A percentile compares a stretch with the other conserved stretches of the same genome.
Evolutionary conservation across 2,888 invertebrate species (phyloP).

Genomic region (Meiosimyza platycephala): DNA sequence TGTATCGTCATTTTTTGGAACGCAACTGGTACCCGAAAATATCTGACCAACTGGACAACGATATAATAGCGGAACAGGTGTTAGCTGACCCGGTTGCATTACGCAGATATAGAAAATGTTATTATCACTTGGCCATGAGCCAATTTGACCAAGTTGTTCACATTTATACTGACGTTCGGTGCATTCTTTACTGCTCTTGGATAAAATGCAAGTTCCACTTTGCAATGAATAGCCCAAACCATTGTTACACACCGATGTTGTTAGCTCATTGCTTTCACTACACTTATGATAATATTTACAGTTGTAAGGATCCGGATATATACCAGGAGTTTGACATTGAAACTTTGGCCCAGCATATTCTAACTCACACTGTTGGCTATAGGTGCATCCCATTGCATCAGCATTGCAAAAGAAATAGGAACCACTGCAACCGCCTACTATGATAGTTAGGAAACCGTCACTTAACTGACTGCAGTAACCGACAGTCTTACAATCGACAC

Average conservation of each 20-base stretch:
- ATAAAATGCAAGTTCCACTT: constrained; percentile 50
- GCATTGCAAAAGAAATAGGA: constrained; percentile 55
- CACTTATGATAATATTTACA: constrained; percentile 62
- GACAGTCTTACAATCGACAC: constrained; percentile 52
- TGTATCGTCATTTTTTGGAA: constrained; percentile 18
- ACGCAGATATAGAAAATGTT: constrained; percentile 58
- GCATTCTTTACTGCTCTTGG: constrained; percentile 50
- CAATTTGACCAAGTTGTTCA: constrained; percentile 50
- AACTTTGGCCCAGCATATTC: constrained; percentile 49
- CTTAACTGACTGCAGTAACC: constrained; percentile 51
- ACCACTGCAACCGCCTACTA: constrained; percentile 49
- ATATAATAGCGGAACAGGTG: constrained; percentile 53
- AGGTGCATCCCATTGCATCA: constrained; percentile 39
- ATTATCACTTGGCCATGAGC: constrained; percentile 53
- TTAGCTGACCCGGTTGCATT: constrained; percentile 35
- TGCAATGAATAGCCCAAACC: constrained; percentile 54
- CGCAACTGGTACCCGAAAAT: constrained; percentile 47
- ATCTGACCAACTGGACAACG: constrained; percentile 51
- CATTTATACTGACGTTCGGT: constrained; percentile 53
- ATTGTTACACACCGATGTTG: constrained; percentile 50
- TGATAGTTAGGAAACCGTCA: constrained; percentile 49
- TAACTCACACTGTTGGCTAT: constrained; percentile 31
- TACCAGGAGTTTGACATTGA: constrained; percentile 54
- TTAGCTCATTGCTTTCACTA: constrained; percentile 47
- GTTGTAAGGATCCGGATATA: constrained; percentile 62